These are phyloP conservation scores for Zaprionus africanus DNA, from an alignment of 1,140 invertebrate species.

Conservation along the genomic window DNA sequence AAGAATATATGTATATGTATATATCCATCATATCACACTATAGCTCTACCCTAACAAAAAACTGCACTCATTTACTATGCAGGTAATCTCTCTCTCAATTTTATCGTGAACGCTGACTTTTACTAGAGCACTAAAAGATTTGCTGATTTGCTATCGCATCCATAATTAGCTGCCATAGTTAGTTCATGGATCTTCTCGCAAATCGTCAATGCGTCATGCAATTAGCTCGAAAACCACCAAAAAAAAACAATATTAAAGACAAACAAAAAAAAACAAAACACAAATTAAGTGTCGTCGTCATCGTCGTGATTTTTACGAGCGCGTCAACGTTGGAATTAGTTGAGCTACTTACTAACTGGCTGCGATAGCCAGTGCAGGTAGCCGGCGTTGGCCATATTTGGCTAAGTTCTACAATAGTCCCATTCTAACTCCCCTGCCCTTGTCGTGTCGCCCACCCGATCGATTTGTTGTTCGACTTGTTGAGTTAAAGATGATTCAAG, in stretches of 20 bases:
- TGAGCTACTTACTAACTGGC: slow-evolving; percentile 23
- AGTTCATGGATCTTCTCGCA: not conserved
- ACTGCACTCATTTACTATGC: too few relatives aligned
- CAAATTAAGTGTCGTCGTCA: not conserved
- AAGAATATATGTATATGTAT: not conserved
- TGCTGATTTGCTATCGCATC: not conserved
- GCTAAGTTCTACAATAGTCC: not conserved
- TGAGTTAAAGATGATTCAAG: slow-evolving; percentile 55
- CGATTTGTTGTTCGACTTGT: slow-evolving; percentile 49
- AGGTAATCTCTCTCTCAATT: not conserved
- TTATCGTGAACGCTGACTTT: not conserved
- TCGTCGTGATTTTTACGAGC: slow-evolving; percentile 12
- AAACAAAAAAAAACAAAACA: not conserved
- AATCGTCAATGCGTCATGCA: not conserved
- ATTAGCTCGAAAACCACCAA: not conserved
- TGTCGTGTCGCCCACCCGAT: not conserved
- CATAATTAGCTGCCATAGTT: not conserved
- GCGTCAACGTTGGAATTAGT: slow-evolving; percentile 9
- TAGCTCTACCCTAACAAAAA: too few relatives aligned
- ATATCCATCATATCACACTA: too few relatives aligned
- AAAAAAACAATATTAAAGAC: not conserved
- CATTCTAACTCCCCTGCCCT: not conserved
- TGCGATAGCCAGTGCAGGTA: slow-evolving; percentile 19
- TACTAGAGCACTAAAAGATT: not conserved
- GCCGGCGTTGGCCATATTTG: not conserved